phyloP scores from a whole-genome alignment of 2,113 vertebrate species.

The Ceratotherium simum region DNA sequence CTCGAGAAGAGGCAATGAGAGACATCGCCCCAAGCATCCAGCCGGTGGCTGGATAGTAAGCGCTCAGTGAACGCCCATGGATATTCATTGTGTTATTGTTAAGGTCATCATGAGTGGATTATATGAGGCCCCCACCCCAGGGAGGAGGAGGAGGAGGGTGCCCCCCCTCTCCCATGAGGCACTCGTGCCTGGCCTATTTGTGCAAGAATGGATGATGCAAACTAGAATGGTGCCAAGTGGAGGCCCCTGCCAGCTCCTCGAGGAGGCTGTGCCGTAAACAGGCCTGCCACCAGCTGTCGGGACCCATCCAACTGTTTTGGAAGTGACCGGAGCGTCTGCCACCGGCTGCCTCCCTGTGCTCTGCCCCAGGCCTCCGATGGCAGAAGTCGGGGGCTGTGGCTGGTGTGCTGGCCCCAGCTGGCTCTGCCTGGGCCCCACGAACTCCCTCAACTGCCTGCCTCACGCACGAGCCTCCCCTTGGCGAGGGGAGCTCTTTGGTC shows the following conservation, averaged over 20 bases:
- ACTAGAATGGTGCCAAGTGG: not conserved
- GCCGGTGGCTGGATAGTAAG: not conserved
- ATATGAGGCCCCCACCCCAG: not conserved
- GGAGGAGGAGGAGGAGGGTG: not conserved
- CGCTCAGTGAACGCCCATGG: fast-evolving
- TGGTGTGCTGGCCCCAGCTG: not conserved
- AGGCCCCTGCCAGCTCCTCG: not conserved
- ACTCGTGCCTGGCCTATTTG: slow-evolving; percentile 51
- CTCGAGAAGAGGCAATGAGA: not conserved
- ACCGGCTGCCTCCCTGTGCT: not conserved
- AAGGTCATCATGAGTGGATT: not conserved
- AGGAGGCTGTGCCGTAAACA: slow-evolving; percentile 80
- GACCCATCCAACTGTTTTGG: slow-evolving; percentile 69
- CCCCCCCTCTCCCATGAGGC: fast-evolving
- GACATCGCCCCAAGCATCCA: fast-evolving
- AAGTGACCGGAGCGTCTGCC: slow-evolving; percentile 35
- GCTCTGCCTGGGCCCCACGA: not conserved
- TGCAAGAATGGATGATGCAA: slow-evolving; percentile 68
- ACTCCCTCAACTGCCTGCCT: not conserved
- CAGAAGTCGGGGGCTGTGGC: not conserved
- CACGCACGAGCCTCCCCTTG: fast-evolving
- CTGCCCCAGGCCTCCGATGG: not conserved
- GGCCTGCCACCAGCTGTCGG: slow-evolving; percentile 74
- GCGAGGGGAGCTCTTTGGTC: not conserved
- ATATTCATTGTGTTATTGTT: fast-evolving